phyloP scores from a whole-genome alignment of 2,888 invertebrate species.

The Phengaris arion region DNA sequence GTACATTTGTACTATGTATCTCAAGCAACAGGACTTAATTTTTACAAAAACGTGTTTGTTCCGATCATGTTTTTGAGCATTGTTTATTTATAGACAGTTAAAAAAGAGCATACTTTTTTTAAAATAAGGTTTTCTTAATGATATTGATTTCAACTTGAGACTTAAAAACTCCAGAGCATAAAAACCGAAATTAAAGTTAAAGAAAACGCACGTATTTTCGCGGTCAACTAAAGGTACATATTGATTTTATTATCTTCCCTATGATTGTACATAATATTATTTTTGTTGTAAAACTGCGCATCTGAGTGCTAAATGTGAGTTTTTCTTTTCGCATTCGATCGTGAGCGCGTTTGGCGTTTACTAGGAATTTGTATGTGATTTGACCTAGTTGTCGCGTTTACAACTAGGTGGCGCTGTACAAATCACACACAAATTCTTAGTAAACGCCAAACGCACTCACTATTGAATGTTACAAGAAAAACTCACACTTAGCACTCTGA shows the following conservation, averaged over 20 bases:
- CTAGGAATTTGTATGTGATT: no score
- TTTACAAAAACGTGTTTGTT: slow-evolving; percentile 9
- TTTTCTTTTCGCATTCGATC: no score
- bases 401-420: no score
- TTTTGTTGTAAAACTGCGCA: slow-evolving; percentile 20
- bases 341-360: no score
- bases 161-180: slow-evolving; percentile 16
- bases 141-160: background rate
- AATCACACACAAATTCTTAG: no score
- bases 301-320: background rate
- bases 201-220: background rate
- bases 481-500: background rate
- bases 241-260: background rate
- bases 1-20: slow-evolving; percentile 25
- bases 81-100: background rate
- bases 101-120: background rate
- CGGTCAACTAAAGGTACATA: slow-evolving; percentile 5
- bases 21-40: background rate
- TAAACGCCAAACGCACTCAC: no score
- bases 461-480: no score
- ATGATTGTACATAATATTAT: background rate
- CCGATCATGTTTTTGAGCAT: background rate
- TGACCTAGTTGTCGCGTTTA: no score
- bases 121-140: background rate
- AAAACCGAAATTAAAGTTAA: background rate